phyloP scores from a whole-genome alignment of 2,888 invertebrate genomes.

The Blera fallax region DNA sequence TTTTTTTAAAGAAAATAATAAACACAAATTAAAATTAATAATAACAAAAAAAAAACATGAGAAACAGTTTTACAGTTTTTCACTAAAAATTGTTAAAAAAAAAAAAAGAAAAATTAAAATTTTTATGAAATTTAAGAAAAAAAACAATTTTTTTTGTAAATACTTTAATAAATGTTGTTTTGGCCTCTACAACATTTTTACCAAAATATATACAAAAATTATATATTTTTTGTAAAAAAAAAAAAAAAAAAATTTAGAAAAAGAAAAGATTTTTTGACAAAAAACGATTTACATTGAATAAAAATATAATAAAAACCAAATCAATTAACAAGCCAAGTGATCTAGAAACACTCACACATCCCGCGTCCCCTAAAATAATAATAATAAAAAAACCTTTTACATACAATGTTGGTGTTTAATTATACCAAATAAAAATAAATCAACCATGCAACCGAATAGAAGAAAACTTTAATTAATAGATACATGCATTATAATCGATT shows the following conservation, averaged over 20 bases:
- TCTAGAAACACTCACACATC: not conserved
- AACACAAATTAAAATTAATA: not conserved
- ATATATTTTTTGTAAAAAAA: slow-evolving; percentile 39
- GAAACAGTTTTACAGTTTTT: slow-evolving; percentile 50
- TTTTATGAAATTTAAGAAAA: not conserved
- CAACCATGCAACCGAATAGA: not conserved
- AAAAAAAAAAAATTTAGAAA: not conserved
- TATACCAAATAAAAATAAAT: not conserved
- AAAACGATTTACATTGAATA: slow-evolving; percentile 6
- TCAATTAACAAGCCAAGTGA: not conserved
- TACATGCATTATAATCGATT: slow-evolving; percentile 15
- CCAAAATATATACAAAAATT: slow-evolving; percentile 29
- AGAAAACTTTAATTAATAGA: not conserved
- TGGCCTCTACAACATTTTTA: slow-evolving; percentile 25
- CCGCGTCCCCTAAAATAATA: not conserved
- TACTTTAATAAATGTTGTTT: slow-evolving; percentile 23
- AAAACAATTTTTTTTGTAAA: slow-evolving; percentile 40
- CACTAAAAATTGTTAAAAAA: not conserved
- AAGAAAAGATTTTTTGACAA: slow-evolving; percentile 4
- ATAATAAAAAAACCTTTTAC: not conserved
- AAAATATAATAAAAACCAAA: not conserved
- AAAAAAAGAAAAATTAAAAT: slow-evolving; percentile 2
- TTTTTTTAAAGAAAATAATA: slow-evolving; percentile 1
- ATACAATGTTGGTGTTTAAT: not conserved
- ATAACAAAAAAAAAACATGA: slow-evolving; percentile 12